Percentiles rank a stretch among this genome's conserved stretches.
phyloP scores from a whole-genome alignment of 2,888 invertebrate species.

The Rhodophaea formosa region DNA sequence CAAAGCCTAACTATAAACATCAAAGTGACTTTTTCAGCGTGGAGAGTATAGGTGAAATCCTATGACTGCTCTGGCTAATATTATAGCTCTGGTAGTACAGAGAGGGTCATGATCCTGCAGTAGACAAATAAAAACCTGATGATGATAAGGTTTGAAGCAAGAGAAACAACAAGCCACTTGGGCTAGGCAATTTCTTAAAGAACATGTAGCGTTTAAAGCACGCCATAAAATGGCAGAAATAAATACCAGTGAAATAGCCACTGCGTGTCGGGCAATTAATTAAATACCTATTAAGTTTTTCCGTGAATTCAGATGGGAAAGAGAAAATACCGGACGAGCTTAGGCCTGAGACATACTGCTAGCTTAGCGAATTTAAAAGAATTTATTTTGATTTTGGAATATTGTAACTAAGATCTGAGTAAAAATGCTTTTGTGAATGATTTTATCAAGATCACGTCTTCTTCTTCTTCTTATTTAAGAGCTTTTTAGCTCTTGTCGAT shows the following conservation, averaged over 20 bases:
- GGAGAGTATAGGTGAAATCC: too few relatives aligned
- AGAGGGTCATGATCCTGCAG: too few relatives aligned
- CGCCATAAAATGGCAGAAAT: slow-evolving; percentile 28
- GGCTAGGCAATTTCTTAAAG: not conserved
- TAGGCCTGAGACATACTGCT: not conserved
- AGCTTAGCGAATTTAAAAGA: not conserved
- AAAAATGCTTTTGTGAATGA: too few relatives aligned
- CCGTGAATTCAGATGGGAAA: slow-evolving; percentile 50
- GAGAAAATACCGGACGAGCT: slow-evolving; percentile 50
- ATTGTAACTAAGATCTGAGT: too few relatives aligned
- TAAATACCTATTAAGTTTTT: slow-evolving; percentile 63
- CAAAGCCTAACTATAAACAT: too few relatives aligned
- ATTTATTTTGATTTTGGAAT: too few relatives aligned
- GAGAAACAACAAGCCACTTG: not conserved
- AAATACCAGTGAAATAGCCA: slow-evolving; percentile 33
- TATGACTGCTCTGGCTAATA: too few relatives aligned
- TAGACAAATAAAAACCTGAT: not conserved
- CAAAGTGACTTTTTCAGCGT: too few relatives aligned
- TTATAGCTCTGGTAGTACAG: too few relatives aligned
- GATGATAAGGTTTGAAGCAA: not conserved
- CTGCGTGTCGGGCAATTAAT: slow-evolving; percentile 55
- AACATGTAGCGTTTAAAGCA: slow-evolving; percentile 29
- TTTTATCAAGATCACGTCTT: too few relatives aligned
- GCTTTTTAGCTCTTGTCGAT: too few relatives aligned
- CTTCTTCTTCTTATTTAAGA: too few relatives aligned